These are phyloP conservation scores for Lindbergichthys nudifrons DNA, from an alignment of 2,797 vertebrate species.

Conservation along the genomic window DNA sequence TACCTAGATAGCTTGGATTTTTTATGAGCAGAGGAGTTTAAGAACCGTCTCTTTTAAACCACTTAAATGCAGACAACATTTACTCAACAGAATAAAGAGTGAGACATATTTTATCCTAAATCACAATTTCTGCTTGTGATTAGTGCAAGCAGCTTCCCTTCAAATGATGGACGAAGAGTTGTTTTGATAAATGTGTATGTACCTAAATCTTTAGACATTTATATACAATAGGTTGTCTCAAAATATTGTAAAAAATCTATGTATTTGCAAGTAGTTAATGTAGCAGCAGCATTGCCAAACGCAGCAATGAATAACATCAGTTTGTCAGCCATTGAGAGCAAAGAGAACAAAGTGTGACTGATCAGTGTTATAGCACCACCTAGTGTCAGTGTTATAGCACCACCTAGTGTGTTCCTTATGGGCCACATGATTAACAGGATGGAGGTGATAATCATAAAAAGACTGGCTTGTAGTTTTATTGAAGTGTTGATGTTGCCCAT, in stretches of 20 bases:
- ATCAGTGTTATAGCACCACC: conserved; percentile 54
- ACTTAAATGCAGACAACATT: neutral
- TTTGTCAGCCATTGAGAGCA: neutral
- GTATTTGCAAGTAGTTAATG: neutral
- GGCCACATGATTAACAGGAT: neutral
- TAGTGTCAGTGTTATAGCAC: conserved; percentile 54
- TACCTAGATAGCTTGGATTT: neutral
- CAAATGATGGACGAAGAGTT: neutral
- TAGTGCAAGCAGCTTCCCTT: neutral
- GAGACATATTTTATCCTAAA: neutral
- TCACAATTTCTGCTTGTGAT: neutral
- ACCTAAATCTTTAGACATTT: neutral
- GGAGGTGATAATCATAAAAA: neutral
- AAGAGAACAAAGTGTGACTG: neutral
- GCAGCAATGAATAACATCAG: neutral
- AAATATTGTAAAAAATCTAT: neutral
- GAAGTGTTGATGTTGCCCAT: neutral
- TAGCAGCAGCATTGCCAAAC: neutral
- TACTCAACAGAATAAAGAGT: neutral
- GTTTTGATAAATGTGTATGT: neutral
- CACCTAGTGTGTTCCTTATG: conserved; percentile 46
- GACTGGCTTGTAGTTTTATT: neutral
- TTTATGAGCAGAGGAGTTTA: neutral
- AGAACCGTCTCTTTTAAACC: neutral
- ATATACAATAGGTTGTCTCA: neutral